Percentiles rank a stretch among this genome's conserved stretches.
These are phyloP conservation scores for Aegypius monachus DNA, from an alignment of 2,113 vertebrate genomes.

Conservation along the genomic window DNA sequence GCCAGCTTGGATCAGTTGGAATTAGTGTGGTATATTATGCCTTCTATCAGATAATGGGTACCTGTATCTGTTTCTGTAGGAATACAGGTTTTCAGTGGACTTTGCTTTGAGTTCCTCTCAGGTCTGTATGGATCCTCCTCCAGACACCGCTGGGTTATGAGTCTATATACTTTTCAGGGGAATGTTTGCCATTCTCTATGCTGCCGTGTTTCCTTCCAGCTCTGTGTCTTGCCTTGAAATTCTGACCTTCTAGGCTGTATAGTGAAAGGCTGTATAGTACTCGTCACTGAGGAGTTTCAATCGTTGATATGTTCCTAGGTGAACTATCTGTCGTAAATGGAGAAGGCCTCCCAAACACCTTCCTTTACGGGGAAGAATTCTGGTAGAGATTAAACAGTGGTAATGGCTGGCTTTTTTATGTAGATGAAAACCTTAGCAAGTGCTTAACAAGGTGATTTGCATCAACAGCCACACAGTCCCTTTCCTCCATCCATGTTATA, in stretches of 20 bases:
- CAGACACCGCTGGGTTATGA: not conserved
- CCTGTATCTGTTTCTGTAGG: not conserved
- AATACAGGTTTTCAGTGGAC: not conserved
- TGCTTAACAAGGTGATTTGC: not conserved
- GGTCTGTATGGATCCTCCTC: not conserved
- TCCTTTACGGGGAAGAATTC: not conserved
- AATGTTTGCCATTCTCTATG: not conserved
- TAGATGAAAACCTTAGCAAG: not conserved
- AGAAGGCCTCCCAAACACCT: not conserved
- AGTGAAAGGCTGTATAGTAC: not conserved
- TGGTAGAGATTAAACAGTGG: not conserved
- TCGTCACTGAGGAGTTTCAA: not conserved
- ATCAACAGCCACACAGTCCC: not conserved
- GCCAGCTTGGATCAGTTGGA: not conserved
- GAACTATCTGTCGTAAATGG: not conserved
- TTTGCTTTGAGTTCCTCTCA: not conserved
- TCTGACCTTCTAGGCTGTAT: not conserved
- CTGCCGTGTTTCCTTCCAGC: not conserved
- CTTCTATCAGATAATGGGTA: not conserved
- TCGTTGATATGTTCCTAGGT: rapidly evolving
- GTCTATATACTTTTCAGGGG: not conserved
- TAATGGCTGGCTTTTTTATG: not conserved
- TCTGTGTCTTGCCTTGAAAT: not conserved
- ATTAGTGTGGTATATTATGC: not conserved
- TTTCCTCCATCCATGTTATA: not conserved